These are phyloP conservation scores for Cataglyphis livida DNA, from an alignment of 2,888 invertebrate genomes.

Conservation along the genomic window DNA sequence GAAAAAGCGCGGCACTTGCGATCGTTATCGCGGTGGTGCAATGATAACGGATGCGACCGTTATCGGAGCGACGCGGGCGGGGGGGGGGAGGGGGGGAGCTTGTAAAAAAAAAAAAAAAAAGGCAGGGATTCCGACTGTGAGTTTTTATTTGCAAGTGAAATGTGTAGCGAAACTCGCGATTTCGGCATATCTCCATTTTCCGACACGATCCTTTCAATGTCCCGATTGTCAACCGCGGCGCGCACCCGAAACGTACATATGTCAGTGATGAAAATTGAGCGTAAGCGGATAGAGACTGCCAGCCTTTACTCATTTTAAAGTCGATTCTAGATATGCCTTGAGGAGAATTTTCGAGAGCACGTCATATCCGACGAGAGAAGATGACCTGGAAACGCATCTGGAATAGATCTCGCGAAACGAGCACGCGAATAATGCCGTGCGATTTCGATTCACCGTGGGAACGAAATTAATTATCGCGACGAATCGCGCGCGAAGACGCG, in stretches of 20 bases:
- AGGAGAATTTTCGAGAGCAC: neutral
- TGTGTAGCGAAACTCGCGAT: constrained; percentile 28
- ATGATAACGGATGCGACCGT: constrained; percentile 13
- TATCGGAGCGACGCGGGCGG: neutral
- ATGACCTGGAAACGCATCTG: neutral
- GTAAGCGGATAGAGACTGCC: neutral
- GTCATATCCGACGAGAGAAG: neutral
- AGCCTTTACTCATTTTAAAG: too few species aligned
- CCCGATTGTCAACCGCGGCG: constrained; percentile 29
- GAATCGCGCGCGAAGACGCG: constrained; percentile 40
- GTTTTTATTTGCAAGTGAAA: constrained; percentile 43
- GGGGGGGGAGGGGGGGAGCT: neutral
- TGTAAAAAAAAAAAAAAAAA: constrained; percentile 27
- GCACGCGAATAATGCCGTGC: neutral
- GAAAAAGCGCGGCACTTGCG: constrained; percentile 10
- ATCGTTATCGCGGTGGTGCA: constrained; percentile 29
- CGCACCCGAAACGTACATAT: neutral
- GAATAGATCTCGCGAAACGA: constrained; percentile 18
- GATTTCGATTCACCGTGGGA: constrained; percentile 14
- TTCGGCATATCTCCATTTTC: constrained; percentile 20
- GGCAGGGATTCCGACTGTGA: constrained; percentile 8
- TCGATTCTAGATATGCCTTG: neutral
- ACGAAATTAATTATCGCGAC: constrained; percentile 56
- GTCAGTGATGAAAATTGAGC: neutral
- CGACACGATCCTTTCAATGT: neutral